Percentiles rank a stretch among this genome's conserved stretches.
Evolutionary conservation across 2,888 invertebrate species (phyloP).

Genomic region (Rhagonycha fulva): DNA sequence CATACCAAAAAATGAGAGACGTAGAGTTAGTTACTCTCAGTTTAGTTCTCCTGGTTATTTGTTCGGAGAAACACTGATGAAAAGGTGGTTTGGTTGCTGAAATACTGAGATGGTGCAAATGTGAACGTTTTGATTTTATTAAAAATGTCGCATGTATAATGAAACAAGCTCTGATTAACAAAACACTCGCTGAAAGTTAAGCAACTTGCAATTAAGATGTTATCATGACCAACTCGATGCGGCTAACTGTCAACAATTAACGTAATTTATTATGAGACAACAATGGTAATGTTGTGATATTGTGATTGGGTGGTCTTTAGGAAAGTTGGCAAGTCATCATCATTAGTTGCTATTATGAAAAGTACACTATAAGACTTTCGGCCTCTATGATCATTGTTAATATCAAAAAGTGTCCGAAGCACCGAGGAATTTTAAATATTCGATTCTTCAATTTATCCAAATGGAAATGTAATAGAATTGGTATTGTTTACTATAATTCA

Average conservation of each 20-base stretch:
- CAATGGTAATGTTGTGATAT: conserved; percentile 57
- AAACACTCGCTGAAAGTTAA: conserved; percentile 53
- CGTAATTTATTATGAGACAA: conserved; percentile 57
- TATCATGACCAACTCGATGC: conserved; percentile 54
- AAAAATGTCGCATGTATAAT: background rate
- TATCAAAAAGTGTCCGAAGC: background rate
- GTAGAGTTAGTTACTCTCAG: too few relatives aligned
- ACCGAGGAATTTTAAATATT: background rate
- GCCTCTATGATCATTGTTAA: conserved; percentile 13
- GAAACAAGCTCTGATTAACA: conserved; percentile 47
- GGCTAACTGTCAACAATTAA: conserved; percentile 57
- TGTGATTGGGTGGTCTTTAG: conserved; percentile 55
- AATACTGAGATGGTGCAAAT: background rate
- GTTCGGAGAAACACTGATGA: too few relatives aligned
- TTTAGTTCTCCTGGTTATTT: too few relatives aligned
- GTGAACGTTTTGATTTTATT: background rate
- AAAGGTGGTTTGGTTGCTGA: background rate
- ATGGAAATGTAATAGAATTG: background rate
- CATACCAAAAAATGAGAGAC: too few relatives aligned
- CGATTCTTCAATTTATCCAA: background rate
- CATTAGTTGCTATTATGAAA: conserved; percentile 55
- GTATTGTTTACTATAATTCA: background rate
- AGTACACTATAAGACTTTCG: conserved; percentile 29
- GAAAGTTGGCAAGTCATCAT: conserved; percentile 49
- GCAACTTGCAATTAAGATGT: conserved; percentile 56